These are phyloP conservation scores for Ctenomys sociabilis DNA, from an alignment of 2,113 vertebrate species.

Conservation along the genomic window DNA sequence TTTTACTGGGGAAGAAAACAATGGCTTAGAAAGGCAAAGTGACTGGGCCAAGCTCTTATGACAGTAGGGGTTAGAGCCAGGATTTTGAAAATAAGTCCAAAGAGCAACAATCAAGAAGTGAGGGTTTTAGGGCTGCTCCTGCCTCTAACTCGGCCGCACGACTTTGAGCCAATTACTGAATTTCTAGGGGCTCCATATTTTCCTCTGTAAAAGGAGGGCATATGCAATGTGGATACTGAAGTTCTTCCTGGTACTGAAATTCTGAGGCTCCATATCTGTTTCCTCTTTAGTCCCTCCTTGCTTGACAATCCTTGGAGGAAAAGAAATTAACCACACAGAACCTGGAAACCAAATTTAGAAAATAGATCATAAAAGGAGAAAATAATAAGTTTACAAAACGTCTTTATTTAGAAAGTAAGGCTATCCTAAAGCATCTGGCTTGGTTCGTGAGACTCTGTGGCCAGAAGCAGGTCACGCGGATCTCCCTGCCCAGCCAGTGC, in stretches of 20 bases:
- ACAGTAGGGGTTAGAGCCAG: background rate
- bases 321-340: constrained; percentile 77
- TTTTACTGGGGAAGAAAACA: background rate
- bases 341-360: constrained; percentile 81
- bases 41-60: background rate
- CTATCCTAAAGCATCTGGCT: constrained; percentile 52
- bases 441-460: constrained; percentile 14
- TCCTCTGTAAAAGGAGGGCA: background rate
- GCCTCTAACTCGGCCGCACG: background rate
- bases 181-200: background rate
- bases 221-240: background rate
- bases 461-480: background rate
- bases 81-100: constrained; percentile 40
- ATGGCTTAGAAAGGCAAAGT: constrained; percentile 41
- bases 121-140: background rate
- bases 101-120: background rate
- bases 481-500: background rate
- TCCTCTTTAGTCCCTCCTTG: constrained; percentile 70
- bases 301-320: constrained; percentile 75
- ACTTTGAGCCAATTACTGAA: background rate
- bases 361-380: constrained; percentile 75
- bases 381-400: constrained; percentile 65
- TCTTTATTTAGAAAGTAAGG: constrained; percentile 73
- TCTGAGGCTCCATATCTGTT: constrained; percentile 66
- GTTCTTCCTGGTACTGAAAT: constrained; percentile 47